Evolutionary conservation across 2,797 vertebrate species (phyloP), one percentile per base, ranked within the genome.

Genomic region (Gouania willdenowi): DNA sequence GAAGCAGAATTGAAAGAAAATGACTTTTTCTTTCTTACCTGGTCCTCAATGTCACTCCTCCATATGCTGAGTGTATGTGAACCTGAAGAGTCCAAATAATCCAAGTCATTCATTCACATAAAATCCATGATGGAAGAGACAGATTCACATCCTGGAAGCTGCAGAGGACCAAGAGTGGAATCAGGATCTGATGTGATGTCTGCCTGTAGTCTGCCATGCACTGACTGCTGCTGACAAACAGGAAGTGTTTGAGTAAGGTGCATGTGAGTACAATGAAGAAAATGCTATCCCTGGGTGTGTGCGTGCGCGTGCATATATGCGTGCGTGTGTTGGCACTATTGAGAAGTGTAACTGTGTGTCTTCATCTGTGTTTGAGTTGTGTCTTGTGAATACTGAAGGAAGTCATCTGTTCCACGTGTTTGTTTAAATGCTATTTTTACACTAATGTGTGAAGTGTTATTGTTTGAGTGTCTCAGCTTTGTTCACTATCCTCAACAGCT

Each of bases 221-320:
- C 20, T 36, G 32, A 47, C 41, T 29, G 39, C n/a, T 4, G 8
- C 56, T 25, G 52, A 44, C 52, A 66, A 59, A 87, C 86, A 89
- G 88, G 88, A 89, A 89, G 79, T 76, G 60, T 52, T 44, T 50
- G 61, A 66, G 41, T 59, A 71, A 71, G 52, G 62, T 65, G 61
- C 66, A 63, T 58, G 64, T 58, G 70, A 82, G 70, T 67, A 67
- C 75, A 77, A 67, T 71, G 76, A 79, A 50, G 53, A 70, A 76
- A 47, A 49, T 52, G 66, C 31, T 39, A 5, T 23, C 14, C 20
- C 16, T 4, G 8, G n/a, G 8, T 17, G 23, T 51, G 65, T 37
- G 30, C 19, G 33, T 26, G 19, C 18, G 28, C 29, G 40, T 46
- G 48, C 44, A 25, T 45, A 26, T 16, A 12, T 19, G 14, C 15